A percentile compares a stretch with the other conserved stretches of the same genome.
Evolutionary conservation across 2,113 vertebrate genomes (phyloP).

Genomic region (Cyprinodon tularosa): DNA sequence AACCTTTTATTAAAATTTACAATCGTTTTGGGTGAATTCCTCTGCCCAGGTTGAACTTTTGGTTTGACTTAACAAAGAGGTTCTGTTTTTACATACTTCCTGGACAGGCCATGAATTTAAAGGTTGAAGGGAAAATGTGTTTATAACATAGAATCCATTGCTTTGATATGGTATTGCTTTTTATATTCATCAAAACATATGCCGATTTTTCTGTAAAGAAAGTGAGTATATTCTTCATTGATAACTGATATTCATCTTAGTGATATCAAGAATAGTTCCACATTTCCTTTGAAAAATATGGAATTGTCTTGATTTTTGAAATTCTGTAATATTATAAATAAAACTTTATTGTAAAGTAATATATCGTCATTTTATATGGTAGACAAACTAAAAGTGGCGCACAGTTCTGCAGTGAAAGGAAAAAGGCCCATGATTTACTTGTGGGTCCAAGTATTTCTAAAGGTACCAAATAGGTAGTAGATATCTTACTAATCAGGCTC

Average conservation of each 20-base stretch:
- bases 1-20: conserved; percentile 78
- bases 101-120: conserved; percentile 53
- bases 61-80: conserved; percentile 67
- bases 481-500: no score
- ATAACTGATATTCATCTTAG: neutral
- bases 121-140: conserved; percentile 51
- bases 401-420: no score
- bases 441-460: no score
- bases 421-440: no score
- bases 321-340: neutral
- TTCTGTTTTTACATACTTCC: conserved; percentile 50
- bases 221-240: neutral
- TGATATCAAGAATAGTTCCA: neutral
- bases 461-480: no score
- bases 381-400: no score
- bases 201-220: conserved; percentile 33
- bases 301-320: neutral
- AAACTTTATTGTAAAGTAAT: neutral
- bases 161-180: conserved; percentile 25
- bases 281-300: neutral
- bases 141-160: conserved; percentile 34
- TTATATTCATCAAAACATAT: conserved; percentile 28
- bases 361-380: neutral
- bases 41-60: conserved; percentile 58
- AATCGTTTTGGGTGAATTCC: conserved; percentile 70